phyloP scores from a whole-genome alignment of 1,140 invertebrate genomes.

The Portunus trituberculatus region DNA sequence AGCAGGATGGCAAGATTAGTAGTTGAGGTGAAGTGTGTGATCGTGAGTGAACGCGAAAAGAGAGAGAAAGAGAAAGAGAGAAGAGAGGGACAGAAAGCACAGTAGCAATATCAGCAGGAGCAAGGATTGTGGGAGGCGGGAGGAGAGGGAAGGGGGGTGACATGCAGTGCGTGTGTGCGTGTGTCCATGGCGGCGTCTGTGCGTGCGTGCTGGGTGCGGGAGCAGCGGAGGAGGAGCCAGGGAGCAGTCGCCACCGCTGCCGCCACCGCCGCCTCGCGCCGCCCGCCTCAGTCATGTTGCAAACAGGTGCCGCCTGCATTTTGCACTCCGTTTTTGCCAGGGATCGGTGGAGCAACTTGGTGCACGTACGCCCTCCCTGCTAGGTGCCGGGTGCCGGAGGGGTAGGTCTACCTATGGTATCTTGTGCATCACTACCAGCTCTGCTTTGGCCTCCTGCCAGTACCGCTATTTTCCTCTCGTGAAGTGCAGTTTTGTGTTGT shows the following conservation, averaged over 20 bases:
- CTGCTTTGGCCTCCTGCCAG: slow-evolving; percentile 70
- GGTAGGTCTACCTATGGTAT: slow-evolving; percentile 60
- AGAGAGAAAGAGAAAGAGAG: not conserved
- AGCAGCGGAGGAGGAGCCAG: slow-evolving; percentile 70
- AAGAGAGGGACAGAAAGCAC: not conserved
- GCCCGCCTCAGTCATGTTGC: slow-evolving; percentile 76
- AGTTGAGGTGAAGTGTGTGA: not conserved
- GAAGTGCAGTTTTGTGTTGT: slow-evolving; percentile 68
- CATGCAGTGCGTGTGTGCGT: slow-evolving; percentile 64
- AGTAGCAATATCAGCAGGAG: not conserved
- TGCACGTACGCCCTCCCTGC: slow-evolving; percentile 73
- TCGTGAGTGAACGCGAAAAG: not conserved
- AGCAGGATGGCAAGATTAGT: not conserved
- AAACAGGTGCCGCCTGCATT: slow-evolving; percentile 76
- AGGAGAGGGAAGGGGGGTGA: slow-evolving; percentile 28
- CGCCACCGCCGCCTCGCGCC: slow-evolving; percentile 70
- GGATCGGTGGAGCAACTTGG: slow-evolving; percentile 70
- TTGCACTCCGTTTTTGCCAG: slow-evolving; percentile 76
- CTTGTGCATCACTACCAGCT: slow-evolving; percentile 26
- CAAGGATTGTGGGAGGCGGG: not conserved
- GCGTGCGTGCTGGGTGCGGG: slow-evolving; percentile 67
- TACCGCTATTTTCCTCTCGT: slow-evolving; percentile 51
- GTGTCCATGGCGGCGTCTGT: slow-evolving; percentile 64
- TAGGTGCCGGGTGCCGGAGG: slow-evolving; percentile 73
- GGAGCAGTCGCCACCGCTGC: slow-evolving; percentile 73